Percentiles rank a stretch among this genome's conserved stretches.
Evolutionary conservation across 2,113 vertebrate genomes (phyloP).

Genomic region (Gallinago paraguaiae): DNA sequence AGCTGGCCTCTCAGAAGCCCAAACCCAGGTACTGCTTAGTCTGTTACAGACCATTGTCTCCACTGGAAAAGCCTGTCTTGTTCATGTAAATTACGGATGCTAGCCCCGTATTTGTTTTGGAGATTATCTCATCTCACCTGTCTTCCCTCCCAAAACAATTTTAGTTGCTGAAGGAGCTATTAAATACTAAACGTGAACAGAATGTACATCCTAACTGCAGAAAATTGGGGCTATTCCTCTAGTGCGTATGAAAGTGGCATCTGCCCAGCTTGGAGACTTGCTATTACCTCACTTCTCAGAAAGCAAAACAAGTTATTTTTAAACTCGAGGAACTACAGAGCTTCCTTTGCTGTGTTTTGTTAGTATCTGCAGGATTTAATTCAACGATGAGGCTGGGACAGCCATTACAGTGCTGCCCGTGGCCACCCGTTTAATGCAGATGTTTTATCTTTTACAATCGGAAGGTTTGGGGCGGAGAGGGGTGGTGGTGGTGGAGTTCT

Average conservation of each 20-base stretch:
- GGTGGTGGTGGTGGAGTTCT: no score
- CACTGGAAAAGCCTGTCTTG: background rate
- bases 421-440: background rate
- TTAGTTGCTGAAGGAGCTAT: background rate
- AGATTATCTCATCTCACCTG: background rate
- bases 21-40: background rate
- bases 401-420: background rate
- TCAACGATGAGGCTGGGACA: background rate
- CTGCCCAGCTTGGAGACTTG: background rate
- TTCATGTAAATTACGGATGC: background rate
- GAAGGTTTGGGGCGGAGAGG: background rate
- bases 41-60: background rate
- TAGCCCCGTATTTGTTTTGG: background rate
- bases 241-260: accelerated
- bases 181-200: background rate
- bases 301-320: slow-evolving; percentile 42
- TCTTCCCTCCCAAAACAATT: background rate
- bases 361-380: background rate
- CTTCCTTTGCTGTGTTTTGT: slow-evolving; percentile 10
- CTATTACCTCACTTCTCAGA: background rate
- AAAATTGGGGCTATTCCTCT: background rate
- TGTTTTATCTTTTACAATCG: background rate
- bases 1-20: background rate
- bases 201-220: background rate
- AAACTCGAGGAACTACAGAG: slow-evolving; percentile 19